Base-by-base conservation (phyloP, 2,888 invertebrate species). In the Parnassius smintheus region DNA sequence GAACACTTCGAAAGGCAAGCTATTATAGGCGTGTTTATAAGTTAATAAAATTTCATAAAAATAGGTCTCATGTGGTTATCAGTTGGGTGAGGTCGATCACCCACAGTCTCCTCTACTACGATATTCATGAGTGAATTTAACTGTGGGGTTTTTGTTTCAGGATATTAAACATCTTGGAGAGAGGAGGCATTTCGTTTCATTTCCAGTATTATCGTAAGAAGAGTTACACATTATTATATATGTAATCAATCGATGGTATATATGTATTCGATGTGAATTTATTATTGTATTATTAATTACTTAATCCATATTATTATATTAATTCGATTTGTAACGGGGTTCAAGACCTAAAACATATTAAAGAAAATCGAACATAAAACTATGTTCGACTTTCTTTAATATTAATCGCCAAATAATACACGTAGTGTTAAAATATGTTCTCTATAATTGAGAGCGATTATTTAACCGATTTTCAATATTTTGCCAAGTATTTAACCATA, bases 241-340 rank as follows among this genome's bases (percentile, higher is more conserved):
- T 65, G 64, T 71, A 65, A 66, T 61, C 57, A 59, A 61, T 66
- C 72, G 75, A 74, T 73, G 70, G 59, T 72, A 69, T 77, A 76
- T 72, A 75, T 77, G 70, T 81, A 81, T 76, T 78, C 68, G 69
- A 75, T 74, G 68, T 78, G 71, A 76, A 73, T 76, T 76, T 73
- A 77, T 73, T 72, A 74, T 68, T 73, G 65, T 70, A 73, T 72
- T 74, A 68, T 70, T 56, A 67, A 55, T 66, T 67, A 65, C 70
- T 71, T 66, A 35, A 35, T 35, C 35, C 35, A 61, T 64, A 67
- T 35, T 63, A 62, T 56, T 13, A 41, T 51, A 66, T 66, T 49
- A 9, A 13, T 9, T 49, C 9, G 61, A 69, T 69, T 71, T 59
- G 64, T 67, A 67, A 59, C 45, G 79, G 81, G 73, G 80, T 81